Conservation (phyloP, 2,113 vertebrate species). For the Plotosus lineatus region DNA sequence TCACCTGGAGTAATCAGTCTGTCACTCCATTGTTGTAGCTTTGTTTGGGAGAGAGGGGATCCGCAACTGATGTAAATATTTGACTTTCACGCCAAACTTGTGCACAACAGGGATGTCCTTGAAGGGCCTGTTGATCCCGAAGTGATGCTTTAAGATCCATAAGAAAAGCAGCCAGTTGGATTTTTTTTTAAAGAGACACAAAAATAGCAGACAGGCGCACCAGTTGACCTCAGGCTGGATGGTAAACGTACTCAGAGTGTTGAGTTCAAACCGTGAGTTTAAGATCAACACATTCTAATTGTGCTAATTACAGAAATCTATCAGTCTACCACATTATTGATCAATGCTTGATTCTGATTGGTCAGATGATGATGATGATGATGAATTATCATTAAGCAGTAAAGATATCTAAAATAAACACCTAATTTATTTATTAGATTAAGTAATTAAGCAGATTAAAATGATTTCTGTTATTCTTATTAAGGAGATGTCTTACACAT, state of each 20-base stretch:
- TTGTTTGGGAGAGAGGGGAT: conserved; percentile 30
- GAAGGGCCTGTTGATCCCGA: background rate
- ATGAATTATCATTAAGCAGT: no score
- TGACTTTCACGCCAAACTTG: conserved; percentile 37
- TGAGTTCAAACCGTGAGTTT: background rate
- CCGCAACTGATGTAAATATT: conserved; percentile 50
- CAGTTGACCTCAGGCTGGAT: background rate
- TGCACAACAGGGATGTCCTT: conserved; percentile 14
- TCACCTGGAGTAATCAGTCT: conserved; percentile 36
- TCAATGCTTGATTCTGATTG: background rate
- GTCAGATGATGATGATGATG: background rate
- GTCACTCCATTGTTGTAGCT: conserved; percentile 25
- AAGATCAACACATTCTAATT: background rate
- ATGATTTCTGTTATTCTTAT: background rate
- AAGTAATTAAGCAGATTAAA: no score
- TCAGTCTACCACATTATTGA: background rate
- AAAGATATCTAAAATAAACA: no score
- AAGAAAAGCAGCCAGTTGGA: background rate
- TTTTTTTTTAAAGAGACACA: background rate
- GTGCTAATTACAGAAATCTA: background rate
- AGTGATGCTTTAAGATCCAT: background rate
- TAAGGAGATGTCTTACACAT: background rate
- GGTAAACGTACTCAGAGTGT: background rate
- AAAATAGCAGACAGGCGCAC: background rate
- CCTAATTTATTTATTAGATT: no score